A percentile compares a stretch with the other conserved stretches of the same genome.
These are phyloP conservation scores for Malurus elegans DNA, from an alignment of 2,113 vertebrate species.

Conservation along the genomic window DNA sequence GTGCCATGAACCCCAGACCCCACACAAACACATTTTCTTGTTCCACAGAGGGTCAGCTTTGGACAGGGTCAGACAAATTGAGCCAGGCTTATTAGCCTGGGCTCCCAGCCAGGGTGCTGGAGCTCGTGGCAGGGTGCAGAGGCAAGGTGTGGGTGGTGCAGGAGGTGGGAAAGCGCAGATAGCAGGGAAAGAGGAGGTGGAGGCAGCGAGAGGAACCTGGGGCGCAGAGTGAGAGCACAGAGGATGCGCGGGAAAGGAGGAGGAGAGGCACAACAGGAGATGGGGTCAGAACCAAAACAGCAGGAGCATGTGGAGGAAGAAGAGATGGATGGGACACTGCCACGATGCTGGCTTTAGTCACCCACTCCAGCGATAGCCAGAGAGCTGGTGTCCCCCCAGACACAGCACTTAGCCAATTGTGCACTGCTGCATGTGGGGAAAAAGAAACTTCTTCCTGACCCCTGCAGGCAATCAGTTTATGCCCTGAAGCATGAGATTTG, in stretches of 20 bases:
- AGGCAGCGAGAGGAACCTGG: background rate
- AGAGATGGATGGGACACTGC: background rate
- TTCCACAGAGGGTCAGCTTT: background rate
- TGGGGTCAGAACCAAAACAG: background rate
- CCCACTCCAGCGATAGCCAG: background rate
- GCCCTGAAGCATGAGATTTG: slow-evolving; percentile 73
- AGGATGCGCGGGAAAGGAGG: background rate
- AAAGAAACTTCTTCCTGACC: slow-evolving; percentile 63
- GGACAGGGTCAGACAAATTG: background rate
- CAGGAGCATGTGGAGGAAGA: background rate
- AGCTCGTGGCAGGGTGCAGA: background rate
- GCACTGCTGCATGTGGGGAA: background rate
- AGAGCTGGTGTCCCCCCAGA: fast-evolving
- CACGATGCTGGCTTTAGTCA: background rate
- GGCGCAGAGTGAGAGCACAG: fast-evolving
- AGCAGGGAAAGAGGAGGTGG: background rate
- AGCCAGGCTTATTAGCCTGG: background rate
- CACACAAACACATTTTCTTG: background rate
- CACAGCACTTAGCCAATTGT: background rate
- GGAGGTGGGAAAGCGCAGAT: background rate
- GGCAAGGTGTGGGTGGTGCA: background rate
- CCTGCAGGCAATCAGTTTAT: slow-evolving; percentile 65
- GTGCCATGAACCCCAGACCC: background rate
- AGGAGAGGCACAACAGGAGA: background rate
- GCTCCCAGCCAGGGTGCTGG: background rate